Percentiles rank a stretch among this genome's conserved stretches.
Conservation (phyloP, 30 jellyfish, hydroid and myxozoan species). For the Rhopilema esculentum region DNA sequence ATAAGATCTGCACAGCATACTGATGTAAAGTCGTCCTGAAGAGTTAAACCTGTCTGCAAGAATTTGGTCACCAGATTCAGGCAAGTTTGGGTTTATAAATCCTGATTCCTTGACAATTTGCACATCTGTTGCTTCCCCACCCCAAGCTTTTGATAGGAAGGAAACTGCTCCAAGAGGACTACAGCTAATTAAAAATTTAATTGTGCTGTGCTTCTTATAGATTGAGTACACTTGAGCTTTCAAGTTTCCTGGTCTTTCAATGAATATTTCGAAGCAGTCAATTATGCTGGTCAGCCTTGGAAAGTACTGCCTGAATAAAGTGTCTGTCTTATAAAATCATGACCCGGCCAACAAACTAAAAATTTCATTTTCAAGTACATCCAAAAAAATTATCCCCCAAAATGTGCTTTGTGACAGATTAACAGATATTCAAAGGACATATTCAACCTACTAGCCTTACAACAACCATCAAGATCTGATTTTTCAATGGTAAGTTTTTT, state of each 20-base stretch:
- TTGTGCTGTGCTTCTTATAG: constrained; percentile 65
- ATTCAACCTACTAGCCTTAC: constrained; percentile 35
- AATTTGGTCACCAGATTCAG: constrained; percentile 40
- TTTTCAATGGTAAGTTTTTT: constrained; percentile 1
- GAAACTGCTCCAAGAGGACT: constrained; percentile 69
- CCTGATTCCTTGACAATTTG: constrained; percentile 63
- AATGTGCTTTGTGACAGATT: constrained; percentile 26
- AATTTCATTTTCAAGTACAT: constrained; percentile 46
- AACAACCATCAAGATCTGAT: constrained; percentile 17
- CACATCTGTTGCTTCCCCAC: constrained; percentile 65
- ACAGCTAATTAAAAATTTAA: constrained; percentile 56
- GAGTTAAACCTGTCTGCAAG: constrained; percentile 46
- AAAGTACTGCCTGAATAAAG: constrained; percentile 28
- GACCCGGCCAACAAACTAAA: constrained; percentile 36
- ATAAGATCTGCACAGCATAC: constrained; percentile 27
- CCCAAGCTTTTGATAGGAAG: constrained; percentile 57
- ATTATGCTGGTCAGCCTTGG: constrained; percentile 66
- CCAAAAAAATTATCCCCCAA: constrained; percentile 25
- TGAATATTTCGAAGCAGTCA: constrained; percentile 71
- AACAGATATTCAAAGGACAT: constrained; percentile 19
- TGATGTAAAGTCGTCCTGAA: constrained; percentile 39
- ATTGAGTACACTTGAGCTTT: constrained; percentile 35
- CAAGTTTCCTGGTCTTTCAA: constrained; percentile 71
- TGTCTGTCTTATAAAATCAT: constrained; percentile 41
- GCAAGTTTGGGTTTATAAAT: constrained; percentile 20